Evolutionary conservation across 1,140 invertebrate genomes (phyloP), one percentile per base, ranked within the genome.

Genomic region (Cydia fagiglandana): DNA sequence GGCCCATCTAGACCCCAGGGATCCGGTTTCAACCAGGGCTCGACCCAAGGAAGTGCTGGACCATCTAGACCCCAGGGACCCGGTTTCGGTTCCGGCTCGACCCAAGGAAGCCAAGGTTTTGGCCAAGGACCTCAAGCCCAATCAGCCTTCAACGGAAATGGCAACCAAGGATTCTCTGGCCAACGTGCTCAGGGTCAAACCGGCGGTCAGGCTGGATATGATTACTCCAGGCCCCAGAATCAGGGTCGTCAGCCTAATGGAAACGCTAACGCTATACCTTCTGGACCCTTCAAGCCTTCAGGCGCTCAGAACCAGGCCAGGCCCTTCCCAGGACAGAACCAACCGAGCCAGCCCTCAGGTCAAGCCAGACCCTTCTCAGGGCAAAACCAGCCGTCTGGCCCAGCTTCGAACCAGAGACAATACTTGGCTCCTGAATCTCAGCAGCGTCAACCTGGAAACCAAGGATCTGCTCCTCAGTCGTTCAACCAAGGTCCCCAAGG

Each of bases 401-500:
- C 73, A 50, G 34, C 73, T n/a, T n/a, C 47, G 4, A 53, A 24
- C 73, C 73, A 73, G 12, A 45, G 47, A 6, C 41, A 73, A 47
- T 50, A 73, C 12, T 47, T 28, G 17, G 73, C 73, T 24, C 17
- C 73, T n/a, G 47, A 73, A 1, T n/a, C 38, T 17, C 38, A 50
- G 41, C 45, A 47, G 47, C 20, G 73, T n/a, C 45, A 73, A 17
- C 45, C 73, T 73, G 73, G 45, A 15, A 73, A 30, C 47, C 47
- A 50, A 50, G 73, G 73, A 15, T 50, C 13, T 9, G 30, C 45
- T 34, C 34, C 73, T 74, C 73, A 74, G n/a, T 53, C 50, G 2
- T 53, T 74, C 64, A 75, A 73, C 24, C 77, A 79, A 74, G 73
- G 70, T 61, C 64, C 74, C 20, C 47, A 66, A 66, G 28, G 15